Conservation (phyloP, 2,888 invertebrate species). For the Platycheirus rosarum region DNA sequence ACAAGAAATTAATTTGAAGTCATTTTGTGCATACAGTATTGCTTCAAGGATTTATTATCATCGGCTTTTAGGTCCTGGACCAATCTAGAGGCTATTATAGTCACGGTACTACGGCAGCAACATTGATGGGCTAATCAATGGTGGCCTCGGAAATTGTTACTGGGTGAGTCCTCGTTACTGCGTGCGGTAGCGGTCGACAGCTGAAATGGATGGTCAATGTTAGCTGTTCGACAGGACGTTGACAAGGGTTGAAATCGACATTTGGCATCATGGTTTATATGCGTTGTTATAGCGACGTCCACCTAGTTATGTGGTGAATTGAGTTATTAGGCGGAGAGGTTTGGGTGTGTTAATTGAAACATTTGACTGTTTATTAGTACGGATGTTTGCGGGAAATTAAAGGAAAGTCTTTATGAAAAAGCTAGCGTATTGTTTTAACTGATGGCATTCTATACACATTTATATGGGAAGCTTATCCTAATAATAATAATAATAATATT, state of each 20-base stretch:
- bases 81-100: background rate
- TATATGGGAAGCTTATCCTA: too few species aligned
- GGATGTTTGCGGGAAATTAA: too few species aligned
- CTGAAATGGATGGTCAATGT: conserved; percentile 52
- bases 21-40: conserved; percentile 28
- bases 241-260: conserved; percentile 25
- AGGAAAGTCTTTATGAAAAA: too few species aligned
- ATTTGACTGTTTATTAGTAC: conserved; percentile 34
- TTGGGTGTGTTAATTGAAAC: conserved; percentile 46
- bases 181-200: conserved; percentile 19
- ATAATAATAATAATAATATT: too few species aligned
- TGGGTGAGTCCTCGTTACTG: background rate
- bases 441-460: too few species aligned
- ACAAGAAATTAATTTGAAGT: conserved; percentile 42
- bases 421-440: too few species aligned
- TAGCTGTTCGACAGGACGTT: conserved; percentile 44
- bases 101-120: conserved; percentile 16
- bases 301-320: conserved; percentile 39
- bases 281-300: background rate
- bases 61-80: background rate
- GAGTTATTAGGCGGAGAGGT: conserved; percentile 44
- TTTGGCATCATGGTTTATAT: conserved; percentile 3
- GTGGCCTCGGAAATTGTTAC: background rate
- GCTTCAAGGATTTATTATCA: conserved; percentile 40
- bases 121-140: conserved; percentile 51